phyloP scores from a whole-genome alignment of 2,113 vertebrate species.

The Circaetus gallicus region DNA sequence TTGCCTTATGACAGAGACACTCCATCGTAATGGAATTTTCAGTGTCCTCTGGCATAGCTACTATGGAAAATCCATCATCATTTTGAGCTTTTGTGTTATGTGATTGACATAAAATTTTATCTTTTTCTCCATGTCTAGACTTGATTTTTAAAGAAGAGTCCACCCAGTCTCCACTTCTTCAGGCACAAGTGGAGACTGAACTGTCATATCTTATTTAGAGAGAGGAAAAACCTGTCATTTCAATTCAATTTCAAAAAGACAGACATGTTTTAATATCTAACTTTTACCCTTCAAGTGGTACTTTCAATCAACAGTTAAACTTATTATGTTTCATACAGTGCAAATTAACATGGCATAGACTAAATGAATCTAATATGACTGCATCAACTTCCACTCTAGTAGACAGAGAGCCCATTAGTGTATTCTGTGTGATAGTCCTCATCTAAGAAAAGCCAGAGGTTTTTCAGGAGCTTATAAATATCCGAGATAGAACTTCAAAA shows the following conservation, averaged over 20 bases:
- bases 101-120: not conserved
- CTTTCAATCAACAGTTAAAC: not conserved
- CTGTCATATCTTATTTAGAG: not conserved
- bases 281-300: not conserved
- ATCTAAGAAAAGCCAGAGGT: constrained; percentile 18
- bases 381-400: not conserved
- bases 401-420: not conserved
- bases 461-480: constrained; percentile 15
- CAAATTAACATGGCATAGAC: not conserved
- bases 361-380: not conserved
- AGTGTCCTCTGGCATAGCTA: not conserved
- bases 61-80: not conserved
- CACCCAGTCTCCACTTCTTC: not conserved
- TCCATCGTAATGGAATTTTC: not conserved
- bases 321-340: not conserved
- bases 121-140: constrained; percentile 7
- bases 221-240: not conserved
- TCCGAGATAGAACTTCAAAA: not conserved
- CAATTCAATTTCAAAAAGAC: not conserved
- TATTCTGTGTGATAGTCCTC: not conserved
- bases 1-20: not conserved
- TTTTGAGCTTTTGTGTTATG: not conserved
- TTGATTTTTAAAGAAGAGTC: constrained; percentile 23
- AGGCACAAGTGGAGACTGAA: not conserved
- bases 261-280: not conserved